Evolutionary conservation across 2,888 invertebrate genomes (phyloP).

Genomic region (Strigamia transsilvanica): DNA sequence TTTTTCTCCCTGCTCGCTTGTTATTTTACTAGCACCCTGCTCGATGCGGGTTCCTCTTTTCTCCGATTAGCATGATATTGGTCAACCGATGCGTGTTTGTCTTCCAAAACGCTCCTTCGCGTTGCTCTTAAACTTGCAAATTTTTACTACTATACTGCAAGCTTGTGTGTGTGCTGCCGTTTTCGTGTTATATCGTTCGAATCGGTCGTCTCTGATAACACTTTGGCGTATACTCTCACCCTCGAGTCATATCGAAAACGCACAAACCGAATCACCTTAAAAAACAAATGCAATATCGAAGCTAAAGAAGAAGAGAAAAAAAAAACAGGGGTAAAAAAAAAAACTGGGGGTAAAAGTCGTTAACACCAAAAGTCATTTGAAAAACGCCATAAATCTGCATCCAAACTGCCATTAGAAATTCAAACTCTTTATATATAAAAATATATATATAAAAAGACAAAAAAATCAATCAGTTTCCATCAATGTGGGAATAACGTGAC

Average conservation of each 20-base stretch:
- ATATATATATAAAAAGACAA: background rate
- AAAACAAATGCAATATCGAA: slow-evolving; percentile 34
- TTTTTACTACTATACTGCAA: background rate
- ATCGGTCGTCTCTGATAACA: slow-evolving; percentile 35
- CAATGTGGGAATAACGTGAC: too few relatives aligned
- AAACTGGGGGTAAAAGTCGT: background rate
- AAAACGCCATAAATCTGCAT: background rate
- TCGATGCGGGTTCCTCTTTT: background rate
- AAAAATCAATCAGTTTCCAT: too few relatives aligned
- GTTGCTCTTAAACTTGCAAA: slow-evolving; percentile 31
- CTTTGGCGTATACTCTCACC: background rate
- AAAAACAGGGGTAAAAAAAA: background rate
- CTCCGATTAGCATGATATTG: slow-evolving; percentile 34
- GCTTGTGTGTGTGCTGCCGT: slow-evolving; percentile 7
- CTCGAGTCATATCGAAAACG: slow-evolving; percentile 9
- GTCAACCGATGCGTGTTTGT: slow-evolving; percentile 25
- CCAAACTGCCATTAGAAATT: background rate
- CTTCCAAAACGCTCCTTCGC: slow-evolving; percentile 26
- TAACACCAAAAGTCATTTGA: slow-evolving; percentile 4
- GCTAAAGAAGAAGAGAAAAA: background rate
- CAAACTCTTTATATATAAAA: background rate
- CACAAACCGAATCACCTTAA: slow-evolving; percentile 35
- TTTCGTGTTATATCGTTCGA: slow-evolving; percentile 27
- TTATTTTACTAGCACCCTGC: background rate
- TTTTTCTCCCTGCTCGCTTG: background rate